phyloP scores from a whole-genome alignment of 2,888 invertebrate species.

The Cylindroiulus punctatus region DNA sequence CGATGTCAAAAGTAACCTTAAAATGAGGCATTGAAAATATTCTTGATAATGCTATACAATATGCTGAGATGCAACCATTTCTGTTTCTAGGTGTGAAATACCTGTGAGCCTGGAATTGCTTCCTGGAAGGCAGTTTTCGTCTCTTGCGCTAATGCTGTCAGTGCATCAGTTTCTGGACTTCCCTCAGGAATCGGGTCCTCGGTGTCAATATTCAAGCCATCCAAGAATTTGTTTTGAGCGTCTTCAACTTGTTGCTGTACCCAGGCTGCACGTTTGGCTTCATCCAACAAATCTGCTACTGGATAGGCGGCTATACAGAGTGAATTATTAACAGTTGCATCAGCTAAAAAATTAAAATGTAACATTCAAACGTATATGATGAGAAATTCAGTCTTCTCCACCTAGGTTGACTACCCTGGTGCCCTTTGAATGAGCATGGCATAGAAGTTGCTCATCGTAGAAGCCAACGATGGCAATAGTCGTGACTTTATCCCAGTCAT shows the following conservation, averaged over 20 bases:
- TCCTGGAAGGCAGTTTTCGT: slow-evolving; percentile 62
- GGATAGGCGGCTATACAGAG: slow-evolving; percentile 35
- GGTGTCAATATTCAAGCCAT: slow-evolving; percentile 67
- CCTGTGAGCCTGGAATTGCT: slow-evolving; percentile 62
- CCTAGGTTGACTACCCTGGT: slow-evolving; percentile 63
- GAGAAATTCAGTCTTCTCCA: slow-evolving; percentile 58
- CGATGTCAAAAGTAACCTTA: slow-evolving; percentile 66
- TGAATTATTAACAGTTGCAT: too few species aligned
- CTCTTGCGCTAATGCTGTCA: slow-evolving; percentile 63
- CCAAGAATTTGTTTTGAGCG: slow-evolving; percentile 62
- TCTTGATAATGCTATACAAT: too few species aligned
- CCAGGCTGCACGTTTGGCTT: slow-evolving; percentile 61
- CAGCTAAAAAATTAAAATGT: too few species aligned
- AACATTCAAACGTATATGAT: too few species aligned
- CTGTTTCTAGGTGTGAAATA: slow-evolving; percentile 57
- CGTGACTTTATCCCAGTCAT: slow-evolving; percentile 66
- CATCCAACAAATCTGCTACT: slow-evolving; percentile 52
- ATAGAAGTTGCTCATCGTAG: slow-evolving; percentile 63
- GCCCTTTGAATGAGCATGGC: slow-evolving; percentile 64
- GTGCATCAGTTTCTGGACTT: slow-evolving; percentile 61
- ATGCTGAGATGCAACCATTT: background rate
- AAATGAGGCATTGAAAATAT: too few species aligned
- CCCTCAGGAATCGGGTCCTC: slow-evolving; percentile 63
- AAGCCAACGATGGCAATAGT: slow-evolving; percentile 65
- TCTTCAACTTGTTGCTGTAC: slow-evolving; percentile 61